Conservation (phyloP, 2,888 invertebrate species). For the Onthophagus sagittarius region DNA sequence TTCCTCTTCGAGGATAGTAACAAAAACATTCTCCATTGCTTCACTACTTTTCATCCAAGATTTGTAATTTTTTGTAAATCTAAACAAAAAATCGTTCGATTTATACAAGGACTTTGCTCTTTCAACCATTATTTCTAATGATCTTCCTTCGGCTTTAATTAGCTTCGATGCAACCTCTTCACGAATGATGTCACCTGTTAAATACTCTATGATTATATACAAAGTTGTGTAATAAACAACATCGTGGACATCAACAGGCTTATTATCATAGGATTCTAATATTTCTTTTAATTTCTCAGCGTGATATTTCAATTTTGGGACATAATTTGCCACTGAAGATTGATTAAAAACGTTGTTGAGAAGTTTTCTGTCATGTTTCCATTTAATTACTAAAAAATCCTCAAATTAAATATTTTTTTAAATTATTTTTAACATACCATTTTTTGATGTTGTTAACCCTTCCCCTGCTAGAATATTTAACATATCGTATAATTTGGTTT, state of each 20-base stretch:
- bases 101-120: neutral
- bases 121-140: neutral
- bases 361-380: neutral
- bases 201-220: neutral
- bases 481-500: neutral
- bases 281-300: neutral
- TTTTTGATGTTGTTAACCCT: neutral
- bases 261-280: neutral
- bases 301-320: neutral
- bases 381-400: neutral
- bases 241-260: neutral
- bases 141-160: neutral
- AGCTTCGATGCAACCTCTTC: neutral
- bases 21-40: neutral
- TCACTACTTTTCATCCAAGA: neutral
- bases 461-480: neutral
- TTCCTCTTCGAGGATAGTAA: neutral
- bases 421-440: neutral
- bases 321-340: neutral
- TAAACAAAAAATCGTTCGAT: neutral
- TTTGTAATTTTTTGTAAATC: neutral
- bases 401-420: neutral
- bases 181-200: neutral
- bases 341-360: neutral
- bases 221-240: neutral